Base-by-base conservation (phyloP, 1,140 invertebrate genomes). In the Tetramorium parvispinum region DNA sequence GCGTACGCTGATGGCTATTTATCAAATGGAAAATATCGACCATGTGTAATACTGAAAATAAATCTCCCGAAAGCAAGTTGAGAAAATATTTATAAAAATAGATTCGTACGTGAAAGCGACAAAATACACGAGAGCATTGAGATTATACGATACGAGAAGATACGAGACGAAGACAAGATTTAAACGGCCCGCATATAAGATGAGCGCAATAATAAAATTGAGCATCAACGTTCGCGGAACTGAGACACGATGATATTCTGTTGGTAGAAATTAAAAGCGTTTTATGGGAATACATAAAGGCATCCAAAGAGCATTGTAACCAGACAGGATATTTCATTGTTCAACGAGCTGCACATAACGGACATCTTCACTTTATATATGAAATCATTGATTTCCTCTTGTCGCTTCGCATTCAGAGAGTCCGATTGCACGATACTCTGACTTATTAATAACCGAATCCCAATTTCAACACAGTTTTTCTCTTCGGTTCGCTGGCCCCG, bases 311-410 rank as follows among this genome's bases (percentile, higher is more conserved):
- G 18, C 40, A 73, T 82, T 82, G 68, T 21, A 21, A 7, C 21
- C 24, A 37, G 24, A 61, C 13, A 49, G 79, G 53, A 82, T 73
- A 82, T 57, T 82, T 73, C 49, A 82, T 37, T 71, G 78, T 55
- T 82, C 79, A 49, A 49, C 18, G 21, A n/a, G 13, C 68, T 8
- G 37, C 11, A n/a, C 18, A 46, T 37, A 71, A 71, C 40, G n/a
- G n/a, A 61, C 68, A 49, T 83, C 68, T 75, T 83, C 63, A 49
- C 21, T 83, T 59, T 83, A 73, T 73, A 59, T 18, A 40, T 73
- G 10, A 46, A 82, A 82, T 83, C 79, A 83, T 83, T 83, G 79
- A 83, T 83, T 83, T 83, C 53, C 53, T 83, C 66, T 73, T 46
- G 49, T 82, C 68, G 66, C 24, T 70, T 11, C 53, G 53, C 24